Base-by-base conservation (phyloP, 2,797 vertebrate species). In the Halcyon leucocephala region DNA sequence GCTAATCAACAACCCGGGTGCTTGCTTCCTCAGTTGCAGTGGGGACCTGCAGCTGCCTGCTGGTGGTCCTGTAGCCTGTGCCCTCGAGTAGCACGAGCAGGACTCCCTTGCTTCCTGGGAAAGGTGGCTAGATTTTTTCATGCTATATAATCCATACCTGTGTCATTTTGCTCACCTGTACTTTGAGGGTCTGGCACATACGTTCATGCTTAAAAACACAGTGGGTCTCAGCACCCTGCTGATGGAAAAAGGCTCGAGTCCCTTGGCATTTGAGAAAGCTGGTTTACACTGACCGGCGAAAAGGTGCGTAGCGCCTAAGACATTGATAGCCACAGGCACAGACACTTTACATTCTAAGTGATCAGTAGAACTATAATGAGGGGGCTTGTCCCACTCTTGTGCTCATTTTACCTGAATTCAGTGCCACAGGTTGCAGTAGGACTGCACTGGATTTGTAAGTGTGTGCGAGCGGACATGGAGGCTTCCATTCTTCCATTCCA, bases 211-310 rank as follows among this genome's bases (percentile, higher is more conserved):
- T 69, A n/a, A 72, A 81, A 80, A 60, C 41, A 31, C 1, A 44
- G 70, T 8, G 9, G 39, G 18, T 49, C 37, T 62, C 18, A 28
- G 7, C 26, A 14, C 3, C 12, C 61, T 60, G 37, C 28, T 74
- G 67, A 28, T 57, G n/a, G n/a, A 44, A 67, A 41, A 14, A 0
- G 0, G n/a, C 39, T 57, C 0, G 1, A 48, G 57, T 18, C n/a
- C 41, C 24, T 26, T 58, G 41, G 31, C 26, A 12, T 46, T 54
- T 1, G 1, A 31, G 44, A 49, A 62, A 65, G 15, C 22, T 61
- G 25, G 14, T 81, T 86, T 61, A 41, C 28, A 35, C 37, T 41
- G 37, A 39, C 8, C 7, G 35, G 25, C 13, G 33, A 42, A 80
- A 73, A 39, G 17, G 5, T 57, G 16, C 4, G 8, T 64, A 12